Conservation (phyloP, 2,888 invertebrate genomes). For the Capitulum mitella region DNA sequence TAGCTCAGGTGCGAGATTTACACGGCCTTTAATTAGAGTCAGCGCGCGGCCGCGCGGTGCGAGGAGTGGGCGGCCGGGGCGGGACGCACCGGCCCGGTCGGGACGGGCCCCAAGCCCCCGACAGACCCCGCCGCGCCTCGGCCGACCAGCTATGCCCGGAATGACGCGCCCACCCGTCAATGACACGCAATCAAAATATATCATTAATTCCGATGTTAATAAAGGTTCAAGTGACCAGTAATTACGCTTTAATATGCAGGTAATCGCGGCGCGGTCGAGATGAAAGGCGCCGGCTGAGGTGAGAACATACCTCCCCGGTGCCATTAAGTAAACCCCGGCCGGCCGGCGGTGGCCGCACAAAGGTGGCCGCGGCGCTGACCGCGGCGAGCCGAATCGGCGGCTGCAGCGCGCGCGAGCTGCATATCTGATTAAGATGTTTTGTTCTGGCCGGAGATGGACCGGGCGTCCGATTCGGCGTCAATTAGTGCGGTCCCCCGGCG, state of each 20-base stretch:
- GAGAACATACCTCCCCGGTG: conserved; percentile 20
- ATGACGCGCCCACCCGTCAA: neutral
- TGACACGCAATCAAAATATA: conserved; percentile 24
- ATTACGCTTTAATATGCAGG: conserved; percentile 23
- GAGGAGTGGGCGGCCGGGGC: neutral
- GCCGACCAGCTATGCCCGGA: neutral
- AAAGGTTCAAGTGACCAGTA: neutral
- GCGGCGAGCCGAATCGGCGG: neutral
- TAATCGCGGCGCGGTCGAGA: neutral
- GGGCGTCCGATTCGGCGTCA: neutral
- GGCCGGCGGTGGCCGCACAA: neutral
- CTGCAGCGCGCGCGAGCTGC: neutral
- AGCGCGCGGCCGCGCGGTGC: neutral
- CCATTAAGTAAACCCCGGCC: neutral
- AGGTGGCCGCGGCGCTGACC: neutral
- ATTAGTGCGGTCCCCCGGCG: neutral
- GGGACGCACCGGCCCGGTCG: neutral
- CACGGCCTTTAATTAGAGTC: conserved; percentile 22
- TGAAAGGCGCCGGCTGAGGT: neutral
- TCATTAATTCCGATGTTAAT: conserved; percentile 15
- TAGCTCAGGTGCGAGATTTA: conserved; percentile 19
- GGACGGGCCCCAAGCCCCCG: neutral
- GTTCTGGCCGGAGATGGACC: neutral
- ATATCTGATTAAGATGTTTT: conserved; percentile 17
- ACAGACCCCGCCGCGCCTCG: neutral